Evolutionary conservation across 2,888 invertebrate species (phyloP), one percentile per base, ranked within the genome.

Genomic region (Callimorpha dominula): DNA sequence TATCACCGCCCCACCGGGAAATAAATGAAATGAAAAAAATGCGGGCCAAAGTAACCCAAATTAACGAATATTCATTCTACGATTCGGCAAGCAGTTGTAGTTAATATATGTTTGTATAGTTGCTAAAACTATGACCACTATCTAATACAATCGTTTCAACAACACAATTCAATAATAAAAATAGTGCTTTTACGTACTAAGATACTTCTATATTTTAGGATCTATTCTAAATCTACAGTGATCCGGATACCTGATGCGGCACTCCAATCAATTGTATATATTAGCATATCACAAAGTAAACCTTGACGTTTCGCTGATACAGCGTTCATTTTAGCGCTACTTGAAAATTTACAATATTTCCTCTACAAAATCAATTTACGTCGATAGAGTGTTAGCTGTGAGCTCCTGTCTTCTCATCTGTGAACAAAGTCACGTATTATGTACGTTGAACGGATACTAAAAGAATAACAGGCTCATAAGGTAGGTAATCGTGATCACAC

Each of bases 361-460:
- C 87, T 87, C 88, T 87, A 85, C 86, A 90, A 93, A 93, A 93
- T 92, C 93, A 93, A 94, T 94, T 94, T 94, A 88, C 90, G 77
- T 81, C 86, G 91, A 92, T 90, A 91, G 85, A 90, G 89, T 89
- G 89, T 91, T 89, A 91, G 86, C 83, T 83, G 84, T 83, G 81
- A 86, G 87, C 85, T 86, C 78, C 79, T 85, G 88, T 88, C 84
- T 87, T 89, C 88, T 89, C 87, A 89, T 89, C 88, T 84, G 81
- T 84, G 89, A 89, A 91, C 90, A 93, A 92, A 93, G 93, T 92
- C 93, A 93, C 93, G 93, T 94, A 90, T 91, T 91, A 92, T 89
- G 88, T 81, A 86, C 85, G 86, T 81, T 87, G 85, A 88, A 88
- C 86, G 85, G 86, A 86, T 85, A 88, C 85, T 88, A 86, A 86